Percentiles rank a stretch among this genome's conserved stretches.
These are phyloP conservation scores for Drosophila infuscata DNA, from an alignment of 2,888 invertebrate genomes.

Conservation along the genomic window DNA sequence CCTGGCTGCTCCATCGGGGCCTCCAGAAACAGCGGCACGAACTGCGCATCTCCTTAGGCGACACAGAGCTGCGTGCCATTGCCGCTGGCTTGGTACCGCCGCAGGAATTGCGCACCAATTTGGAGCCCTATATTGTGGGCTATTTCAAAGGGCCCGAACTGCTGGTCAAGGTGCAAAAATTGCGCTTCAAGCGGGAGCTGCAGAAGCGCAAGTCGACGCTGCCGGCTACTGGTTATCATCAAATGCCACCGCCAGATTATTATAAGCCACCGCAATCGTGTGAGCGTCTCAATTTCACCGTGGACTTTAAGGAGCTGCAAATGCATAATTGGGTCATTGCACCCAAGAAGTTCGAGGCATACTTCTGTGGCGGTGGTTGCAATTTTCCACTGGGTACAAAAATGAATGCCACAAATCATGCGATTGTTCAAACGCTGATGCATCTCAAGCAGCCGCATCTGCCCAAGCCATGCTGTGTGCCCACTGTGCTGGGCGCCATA, in stretches of 20 bases:
- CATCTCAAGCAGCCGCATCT: slow-evolving; percentile 93
- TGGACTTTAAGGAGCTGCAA: slow-evolving; percentile 94
- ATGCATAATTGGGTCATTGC: slow-evolving; percentile 99
- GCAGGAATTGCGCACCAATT: slow-evolving; percentile 86
- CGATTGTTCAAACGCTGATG: slow-evolving; percentile 96
- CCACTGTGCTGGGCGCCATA: slow-evolving; percentile 93
- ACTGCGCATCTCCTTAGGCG: slow-evolving; percentile 66
- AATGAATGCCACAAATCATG: slow-evolving; percentile 98
- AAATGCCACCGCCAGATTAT: slow-evolving; percentile 35
- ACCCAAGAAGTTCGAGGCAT: slow-evolving; percentile 96
- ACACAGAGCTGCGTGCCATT: slow-evolving; percentile 87
- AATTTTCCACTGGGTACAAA: slow-evolving; percentile 95
- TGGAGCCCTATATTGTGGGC: slow-evolving; percentile 96
- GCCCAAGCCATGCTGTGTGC: slow-evolving; percentile 97
- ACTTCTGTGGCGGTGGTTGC: slow-evolving; percentile 96
- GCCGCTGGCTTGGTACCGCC: slow-evolving; percentile 90
- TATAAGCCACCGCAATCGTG: slow-evolving; percentile 88
- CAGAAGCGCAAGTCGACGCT: slow-evolving; percentile 85
- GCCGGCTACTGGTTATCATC: slow-evolving; percentile 1
- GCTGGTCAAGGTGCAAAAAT: slow-evolving; percentile 86
- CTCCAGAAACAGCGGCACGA: slow-evolving; percentile 57
- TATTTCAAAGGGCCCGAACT: slow-evolving; percentile 90
- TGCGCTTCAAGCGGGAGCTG: slow-evolving; percentile 80
- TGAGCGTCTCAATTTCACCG: slow-evolving; percentile 94
- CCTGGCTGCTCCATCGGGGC: slow-evolving; percentile 88